Conservation (phyloP, 2,888 invertebrate species). For the Meteorus cinctellus region DNA sequence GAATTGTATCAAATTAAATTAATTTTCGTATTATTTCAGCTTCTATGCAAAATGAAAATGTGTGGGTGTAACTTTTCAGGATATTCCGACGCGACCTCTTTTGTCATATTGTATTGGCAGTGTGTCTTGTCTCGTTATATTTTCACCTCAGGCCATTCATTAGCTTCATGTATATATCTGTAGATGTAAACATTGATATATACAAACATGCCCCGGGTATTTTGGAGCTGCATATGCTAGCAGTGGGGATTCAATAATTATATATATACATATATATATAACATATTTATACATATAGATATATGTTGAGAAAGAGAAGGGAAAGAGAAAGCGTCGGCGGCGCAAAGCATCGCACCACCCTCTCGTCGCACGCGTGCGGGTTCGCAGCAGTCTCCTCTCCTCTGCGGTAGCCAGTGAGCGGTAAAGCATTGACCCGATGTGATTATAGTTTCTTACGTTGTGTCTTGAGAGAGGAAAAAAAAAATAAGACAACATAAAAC, state of each 20-base stretch:
- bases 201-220: constrained; percentile 14
- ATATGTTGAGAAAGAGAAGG: constrained; percentile 13
- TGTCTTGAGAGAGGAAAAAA: not conserved
- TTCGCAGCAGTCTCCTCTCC: constrained; percentile 48
- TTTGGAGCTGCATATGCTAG: constrained; percentile 15
- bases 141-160: not conserved
- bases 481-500: constrained; percentile 39
- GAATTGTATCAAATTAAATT: too few relatives aligned
- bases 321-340: constrained; percentile 42
- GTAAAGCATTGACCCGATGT: constrained; percentile 54
- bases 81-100: not conserved
- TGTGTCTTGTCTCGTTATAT: constrained; percentile 14
- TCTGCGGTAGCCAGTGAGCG: constrained; percentile 49
- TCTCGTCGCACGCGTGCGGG: constrained; percentile 43
- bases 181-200: constrained; percentile 2
- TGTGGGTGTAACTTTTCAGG: not conserved
- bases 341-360: constrained; percentile 45
- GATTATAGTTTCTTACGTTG: constrained; percentile 41
- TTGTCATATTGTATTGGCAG: constrained; percentile 16
- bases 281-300: constrained; percentile 7
- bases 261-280: constrained; percentile 15
- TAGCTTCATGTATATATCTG: not conserved
- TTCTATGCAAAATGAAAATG: too few relatives aligned
- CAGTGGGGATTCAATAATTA: not conserved
- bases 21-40: too few relatives aligned